Evolutionary conservation across 30 jellyfish, hydroid and myxozoan species (phyloP), one percentile per base, ranked within the genome.

Genomic region (Aurelia sp.): DNA sequence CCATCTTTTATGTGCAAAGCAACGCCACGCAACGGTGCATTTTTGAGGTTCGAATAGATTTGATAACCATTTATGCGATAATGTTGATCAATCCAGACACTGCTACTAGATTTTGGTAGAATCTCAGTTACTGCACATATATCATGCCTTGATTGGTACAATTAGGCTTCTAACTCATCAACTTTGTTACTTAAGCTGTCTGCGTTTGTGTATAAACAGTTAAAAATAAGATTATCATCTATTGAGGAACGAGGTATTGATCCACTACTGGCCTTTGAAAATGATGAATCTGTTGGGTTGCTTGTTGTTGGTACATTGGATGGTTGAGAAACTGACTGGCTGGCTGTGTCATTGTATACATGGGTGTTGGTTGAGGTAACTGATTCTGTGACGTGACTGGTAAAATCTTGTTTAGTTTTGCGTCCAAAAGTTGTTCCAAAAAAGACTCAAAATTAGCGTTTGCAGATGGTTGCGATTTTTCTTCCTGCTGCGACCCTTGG

Each of bases 121-220:
- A 72, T 72, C 83, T 72, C 83, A 35, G 83, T 33, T 35, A 72
- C 83, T 72, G 83, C 83, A 72, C 80, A 68, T 68, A 68, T 8
- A 68, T 68, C 80, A 20, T 24, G 57, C 60, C 60, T 68, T 41
- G 20, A 68, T 68, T 68, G 60, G 22, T 8, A 20, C 60, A 68
- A 41, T 68, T 20, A 1, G 80, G 60, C 60, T 27, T 27, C 33
- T 27, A 27, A 27, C 33, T 27, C 33, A 27, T 27, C 33, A 27
- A 27, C 33, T 27, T 27, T 27, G 33, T 2, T 27, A 27, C 33
- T 27, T 27, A 27, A 27, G 33, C 33, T 27, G 33, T n/a, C 33
- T 27, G 33, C 33, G 33, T 27, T 27, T 27, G 33, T 27, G 33
- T 27, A 27, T 27, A 27, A 27, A 27, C 33, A 27, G 33, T 27